Base-by-base conservation (phyloP, 2,888 invertebrate species). In the Acronicta psi region DNA sequence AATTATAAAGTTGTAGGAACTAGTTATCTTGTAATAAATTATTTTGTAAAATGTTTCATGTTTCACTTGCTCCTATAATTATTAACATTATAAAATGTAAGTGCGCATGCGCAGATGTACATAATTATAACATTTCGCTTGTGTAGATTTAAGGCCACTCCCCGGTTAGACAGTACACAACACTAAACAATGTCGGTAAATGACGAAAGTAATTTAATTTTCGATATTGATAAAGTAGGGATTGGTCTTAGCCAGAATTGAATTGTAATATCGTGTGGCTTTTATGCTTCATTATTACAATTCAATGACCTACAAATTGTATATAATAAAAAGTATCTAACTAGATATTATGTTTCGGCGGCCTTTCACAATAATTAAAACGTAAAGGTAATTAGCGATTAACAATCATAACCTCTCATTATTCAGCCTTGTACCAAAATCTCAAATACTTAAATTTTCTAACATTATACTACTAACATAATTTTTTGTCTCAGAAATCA, bases 1-100 rank as follows among this genome's bases (percentile, higher is more conserved):
- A 2, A 29, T 10, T 29, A 59, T 20, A 63, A 65, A 68, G 56
- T 67, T 80, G 60, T 89, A 90, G 88, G 89, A 90, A 90, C 88
- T 88, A 81, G 77, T 79, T 78, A 80, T 60, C 60, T 80, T 82
- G 75, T 77, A 89, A 88, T 90, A 88, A 89, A 89, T 87, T 88
- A 87, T 86, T 81, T 78, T 66, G 62, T 79, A 82, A 79, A 59
- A 53, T 41, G 34, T 3, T 54, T 43, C 10, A 34, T 58, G 63
- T 79, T 76, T 77, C 44, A 69, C 59, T 75, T 67, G 52, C 49
- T 66, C 50, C 67, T 59, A 40, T 49, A 20, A 36, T 49, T 47
- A 45, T 59, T 52, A 50, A 20, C 29, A 52, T 38, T 41, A 23
- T 41, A 20, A n/a, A n/a, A n/a, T n/a, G n/a, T 51, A 51, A 31